phyloP scores from a whole-genome alignment of 2,888 invertebrate species.

The Odontothrips loti region DNA sequence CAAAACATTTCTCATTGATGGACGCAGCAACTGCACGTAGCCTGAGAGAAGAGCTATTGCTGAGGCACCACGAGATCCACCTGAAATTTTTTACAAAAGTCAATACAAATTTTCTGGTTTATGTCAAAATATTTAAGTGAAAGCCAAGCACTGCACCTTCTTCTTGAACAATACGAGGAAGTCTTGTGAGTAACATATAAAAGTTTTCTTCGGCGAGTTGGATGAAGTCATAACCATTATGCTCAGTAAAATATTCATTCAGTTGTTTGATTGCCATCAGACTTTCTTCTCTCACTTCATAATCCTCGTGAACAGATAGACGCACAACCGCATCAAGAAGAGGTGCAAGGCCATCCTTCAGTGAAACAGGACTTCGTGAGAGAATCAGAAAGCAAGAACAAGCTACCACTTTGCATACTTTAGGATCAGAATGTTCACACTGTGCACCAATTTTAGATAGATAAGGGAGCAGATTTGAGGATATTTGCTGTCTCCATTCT shows the following conservation, averaged over 20 bases:
- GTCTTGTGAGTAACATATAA: conserved; percentile 13
- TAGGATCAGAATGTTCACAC: background rate
- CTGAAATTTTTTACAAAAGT: background rate
- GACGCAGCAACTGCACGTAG: background rate
- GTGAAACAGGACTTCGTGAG: background rate
- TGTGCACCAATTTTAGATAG: background rate
- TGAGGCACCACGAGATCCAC: background rate
- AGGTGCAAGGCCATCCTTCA: background rate
- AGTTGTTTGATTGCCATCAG: background rate
- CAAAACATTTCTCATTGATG: background rate
- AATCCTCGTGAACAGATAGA: background rate
- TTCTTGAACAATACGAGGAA: background rate
- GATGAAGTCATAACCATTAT: background rate
- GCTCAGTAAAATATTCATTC: background rate
- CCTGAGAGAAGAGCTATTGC: background rate
- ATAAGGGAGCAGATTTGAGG: background rate
- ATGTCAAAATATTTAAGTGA: background rate
- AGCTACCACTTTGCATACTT: background rate
- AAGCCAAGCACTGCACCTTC: background rate
- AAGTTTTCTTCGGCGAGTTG: conserved; percentile 9
- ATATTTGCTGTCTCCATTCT: background rate
- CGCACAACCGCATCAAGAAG: background rate
- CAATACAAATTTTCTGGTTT: background rate
- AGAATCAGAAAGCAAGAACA: background rate
- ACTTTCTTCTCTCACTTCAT: background rate